Base-by-base conservation (phyloP, 1,140 invertebrate genomes). In the Pachyrhynchus sulphureomaculatus region DNA sequence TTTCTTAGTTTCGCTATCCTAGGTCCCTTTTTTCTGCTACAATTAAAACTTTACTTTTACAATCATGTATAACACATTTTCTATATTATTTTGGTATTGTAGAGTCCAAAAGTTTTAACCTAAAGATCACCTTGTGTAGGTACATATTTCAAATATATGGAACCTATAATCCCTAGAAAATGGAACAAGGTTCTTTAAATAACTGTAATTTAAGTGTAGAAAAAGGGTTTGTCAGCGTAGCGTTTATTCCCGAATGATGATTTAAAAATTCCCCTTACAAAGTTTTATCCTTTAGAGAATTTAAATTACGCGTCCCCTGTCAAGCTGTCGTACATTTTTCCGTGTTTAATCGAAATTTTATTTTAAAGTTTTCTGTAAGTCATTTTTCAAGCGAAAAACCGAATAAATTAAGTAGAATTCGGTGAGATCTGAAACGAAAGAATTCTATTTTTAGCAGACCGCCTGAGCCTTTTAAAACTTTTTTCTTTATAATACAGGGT, bases 281-380 rank as follows among this genome's bases (percentile, higher is more conserved):
- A 29, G n/a, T 33, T 56, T 29, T 8, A 4, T 58, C 45, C 41
- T 44, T 47, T 26, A 44, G 55, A 33, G 39, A 58, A 48, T 23
- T 47, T 48, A 58, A 58, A 58, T 58, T 47, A 48, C 55, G 44
- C 37, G 48, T 58, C 15, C 26, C 20, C 48, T 48, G 44, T 48
- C 55, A 48, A 58, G 36, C 48, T 29, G 41, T 37, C 55, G 48
- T 58, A 58, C 23, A 48, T 58, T 57, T 58, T 58, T 49, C 10
- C 55, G 21, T 48, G 44, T 47, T 48, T 58, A 58, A 58, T 58
- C 55, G 55, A 37, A 39, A 47, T 48, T 58, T 58, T 58, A 56
- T 56, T 56, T 56, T 9, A 41, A 56, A 56, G 39, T 56, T 56
- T 56, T 21, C 41, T 41, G 34, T 45, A 56, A 56, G 41, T 56